Percentiles rank a stretch among this genome's conserved stretches.
Conservation (phyloP, 2,113 vertebrate genomes). For the Sisor rabdophorus region DNA sequence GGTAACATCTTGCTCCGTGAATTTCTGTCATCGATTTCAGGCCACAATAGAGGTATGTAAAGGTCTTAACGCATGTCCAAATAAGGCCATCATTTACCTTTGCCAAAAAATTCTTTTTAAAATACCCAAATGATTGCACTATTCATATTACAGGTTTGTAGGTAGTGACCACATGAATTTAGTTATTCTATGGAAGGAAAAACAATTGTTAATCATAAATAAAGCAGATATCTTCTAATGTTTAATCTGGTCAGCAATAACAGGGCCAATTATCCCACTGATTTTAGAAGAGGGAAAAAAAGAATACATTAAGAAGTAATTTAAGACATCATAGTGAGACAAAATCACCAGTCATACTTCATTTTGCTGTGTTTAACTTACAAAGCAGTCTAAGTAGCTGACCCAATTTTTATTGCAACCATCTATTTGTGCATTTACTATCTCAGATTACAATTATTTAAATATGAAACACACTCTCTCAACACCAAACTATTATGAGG, state of each 20-base stretch:
- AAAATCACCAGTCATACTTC: conserved; percentile 5
- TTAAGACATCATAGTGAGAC: not conserved
- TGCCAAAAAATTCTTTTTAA: not conserved
- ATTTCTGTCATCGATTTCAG: not conserved
- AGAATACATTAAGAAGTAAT: not conserved
- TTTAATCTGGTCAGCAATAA: not conserved
- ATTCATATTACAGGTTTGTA: not conserved
- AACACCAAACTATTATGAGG: conserved; percentile 18
- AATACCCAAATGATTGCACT: not conserved
- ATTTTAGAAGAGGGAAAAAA: not conserved
- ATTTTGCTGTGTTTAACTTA: not conserved
- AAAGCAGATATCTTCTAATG: not conserved
- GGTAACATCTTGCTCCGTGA: not conserved
- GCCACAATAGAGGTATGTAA: not conserved
- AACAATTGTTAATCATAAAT: not conserved
- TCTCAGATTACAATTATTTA: not conserved
- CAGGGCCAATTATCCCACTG: not conserved
- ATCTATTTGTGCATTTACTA: not conserved
- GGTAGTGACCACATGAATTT: not conserved
- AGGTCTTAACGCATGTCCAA: not conserved
- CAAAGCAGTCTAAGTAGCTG: conserved; percentile 10
- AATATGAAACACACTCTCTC: not conserved
- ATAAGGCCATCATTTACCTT: not conserved
- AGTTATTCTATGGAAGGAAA: not conserved
- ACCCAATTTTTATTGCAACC: not conserved